Evolutionary conservation across 64 coral and sea anemone species (phyloP), one percentile per base, ranked within the genome.

Genomic region (Actinia equina): DNA sequence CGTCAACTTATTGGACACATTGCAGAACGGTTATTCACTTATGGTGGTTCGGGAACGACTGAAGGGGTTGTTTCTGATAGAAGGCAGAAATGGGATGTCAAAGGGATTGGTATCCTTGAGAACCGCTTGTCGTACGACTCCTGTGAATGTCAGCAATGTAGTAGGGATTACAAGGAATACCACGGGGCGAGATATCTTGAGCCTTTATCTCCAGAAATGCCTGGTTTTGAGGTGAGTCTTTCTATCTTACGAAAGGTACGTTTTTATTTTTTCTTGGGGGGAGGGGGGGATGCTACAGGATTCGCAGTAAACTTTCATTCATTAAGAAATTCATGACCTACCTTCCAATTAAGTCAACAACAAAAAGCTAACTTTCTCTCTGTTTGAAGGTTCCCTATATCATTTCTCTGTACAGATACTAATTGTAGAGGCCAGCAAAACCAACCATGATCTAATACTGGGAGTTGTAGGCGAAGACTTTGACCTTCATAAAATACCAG

Each of bases 101-200:
- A 30, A 41, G 69, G 69, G 25, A 74, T 74, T 14, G 37, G 1
- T 25, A 14, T 74, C 12, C 25, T 74, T 13, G 69, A 12, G 1
- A 74, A 74, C 26, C 69, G 69, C 15, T 74, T 74, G 26, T 74
- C 69, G 13, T 74, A 74, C 69, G 25, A n/a, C 69, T 74, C 69
- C 26, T 74, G 69, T 41, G 14, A 74, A 26, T 74, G 69, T 41
- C 10, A 30, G 4, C 23, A 41, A 1, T 74, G 69, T 74, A 41
- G 25, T 14, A 74, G 12, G 12, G 69, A 12, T 30, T 74, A 30
- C 7, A 26, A 30, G 14, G 26, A 74, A 14, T 41, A 74, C 16
- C 69, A 74, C 42, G 69, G 69, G 6, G 69, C 69, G 11, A 27
- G 26, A 10, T 74, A 74, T 74, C 69, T 26, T 15, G 12, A 9